phyloP scores from a whole-genome alignment of 2,888 invertebrate genomes.

The Plebejus argus region DNA sequence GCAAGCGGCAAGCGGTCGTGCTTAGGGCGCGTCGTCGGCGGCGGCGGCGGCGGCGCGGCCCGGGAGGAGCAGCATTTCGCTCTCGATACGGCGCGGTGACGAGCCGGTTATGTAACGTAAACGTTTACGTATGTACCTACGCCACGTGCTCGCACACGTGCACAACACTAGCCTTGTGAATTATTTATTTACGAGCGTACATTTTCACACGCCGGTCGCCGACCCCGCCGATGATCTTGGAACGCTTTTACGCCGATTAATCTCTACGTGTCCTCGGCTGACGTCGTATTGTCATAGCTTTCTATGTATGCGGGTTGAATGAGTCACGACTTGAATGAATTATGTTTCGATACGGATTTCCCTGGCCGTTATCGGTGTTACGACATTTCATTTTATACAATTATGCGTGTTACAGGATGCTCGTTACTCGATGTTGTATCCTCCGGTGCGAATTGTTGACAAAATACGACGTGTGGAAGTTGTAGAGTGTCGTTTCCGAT shows the following conservation, averaged over 20 bases:
- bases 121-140: slow-evolving; percentile 79
- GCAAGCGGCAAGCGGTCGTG: not conserved
- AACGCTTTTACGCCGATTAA: slow-evolving; percentile 76
- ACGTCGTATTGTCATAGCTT: slow-evolving; percentile 44
- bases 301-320: slow-evolving; percentile 32
- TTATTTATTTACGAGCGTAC: slow-evolving; percentile 81
- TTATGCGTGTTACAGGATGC: not conserved
- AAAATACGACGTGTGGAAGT: not conserved
- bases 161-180: slow-evolving; percentile 81
- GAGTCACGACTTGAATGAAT: slow-evolving; percentile 29
- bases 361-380: slow-evolving; percentile 17
- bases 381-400: slow-evolving; percentile 12
- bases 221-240: slow-evolving; percentile 77
- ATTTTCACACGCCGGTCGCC: slow-evolving; percentile 80
- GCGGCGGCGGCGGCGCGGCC: not conserved
- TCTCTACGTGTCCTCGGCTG: slow-evolving; percentile 60
- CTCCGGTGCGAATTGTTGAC: not conserved
- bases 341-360: slow-evolving; percentile 29
- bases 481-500: not conserved
- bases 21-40: slow-evolving; percentile 15
- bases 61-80: slow-evolving; percentile 59
- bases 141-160: slow-evolving; percentile 74
- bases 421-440: not conserved
- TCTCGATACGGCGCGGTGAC: slow-evolving; percentile 74
- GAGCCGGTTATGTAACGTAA: slow-evolving; percentile 79